Base-by-base conservation (phyloP, 2,888 invertebrate species). In the Drosophila rubida region DNA sequence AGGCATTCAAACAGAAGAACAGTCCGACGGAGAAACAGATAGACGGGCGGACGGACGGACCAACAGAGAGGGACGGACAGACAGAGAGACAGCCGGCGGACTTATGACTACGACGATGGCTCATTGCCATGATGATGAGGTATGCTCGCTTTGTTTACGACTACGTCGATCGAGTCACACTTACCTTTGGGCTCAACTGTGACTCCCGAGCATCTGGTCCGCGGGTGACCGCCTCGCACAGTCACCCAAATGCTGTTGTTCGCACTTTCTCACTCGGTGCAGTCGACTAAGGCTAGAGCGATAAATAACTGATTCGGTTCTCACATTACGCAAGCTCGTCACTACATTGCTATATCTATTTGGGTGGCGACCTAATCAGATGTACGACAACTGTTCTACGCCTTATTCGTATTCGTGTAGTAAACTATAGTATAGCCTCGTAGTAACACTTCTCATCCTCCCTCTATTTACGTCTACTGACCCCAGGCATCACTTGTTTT, bases 301-400 rank as follows among this genome's bases (percentile, higher is more conserved):
- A n/a, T n/a, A n/a, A n/a, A n/a, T n/a, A n/a, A n/a, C n/a, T n/a
- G 35, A 37, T 14, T 37, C 13, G 19, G 19, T 37, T 14, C 14
- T 14, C 13, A 37, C 35, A 14, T 37, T 37, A 37, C 14, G 35
- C 35, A 37, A 37, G 13, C 14, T 6, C 13, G 13, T 14, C 13
- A 37, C 14, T 5, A 37, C 13, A 14, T 37, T 37, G 7, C 22
- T 11, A n/a, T 42, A 22, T 51, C 46, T 46, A 49, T 70, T 22
- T 30, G 7, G 13, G 14, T 37, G 4, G 13, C 35, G 13, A 37
- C 7, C 7, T 37, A 37, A 37, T 37, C 35, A 37, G 35, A 37
- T 37, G 13, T 14, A 37, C 35, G 7, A 14, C 35, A 14, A 37
- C 35, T 37, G 2, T 37, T 14, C 13, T 37, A 37, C 32, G 32